Evolutionary conservation across 2,797 vertebrate genomes (phyloP), one percentile per base, ranked within the genome.

Genomic region (Atherinosoma microstoma): DNA sequence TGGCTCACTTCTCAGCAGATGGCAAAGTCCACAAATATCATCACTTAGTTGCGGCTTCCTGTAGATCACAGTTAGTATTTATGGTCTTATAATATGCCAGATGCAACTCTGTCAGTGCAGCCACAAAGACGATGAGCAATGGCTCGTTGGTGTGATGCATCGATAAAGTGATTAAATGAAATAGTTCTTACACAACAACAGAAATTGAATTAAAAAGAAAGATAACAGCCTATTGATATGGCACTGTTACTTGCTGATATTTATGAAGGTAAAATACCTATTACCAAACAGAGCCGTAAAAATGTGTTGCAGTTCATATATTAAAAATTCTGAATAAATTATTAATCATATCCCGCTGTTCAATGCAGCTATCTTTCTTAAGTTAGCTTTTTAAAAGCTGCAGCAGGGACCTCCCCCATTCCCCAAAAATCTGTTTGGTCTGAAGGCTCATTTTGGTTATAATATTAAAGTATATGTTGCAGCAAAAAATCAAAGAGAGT

Each of bases 11-110:
- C 66, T 18, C 54, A 87, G 67, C 90, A 92, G 89, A 90, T 87
- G 88, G 84, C 38, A 63, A 75, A 87, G 78, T 88, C 75, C 67
- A 70, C 75, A 79, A 84, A 87, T 76, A 83, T 83, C 70, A 76
- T 80, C 30, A 45, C 73, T 75, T 54, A 32, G 40, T 57, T 75
- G 67, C 18, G 2, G 22, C 63, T 69, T 85, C 70, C 54, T 18
- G 63, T 53, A 32, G 73, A 29, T 75, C 57, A 6, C 66, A 47
- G 56, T 57, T 60, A 8, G 59, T 42, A 38, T 66, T 74, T 42
- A 51, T 45, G 29, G 58, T 30, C 22, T 32, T 60, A 30, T 47
- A 30, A 57, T 73, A 34, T 34, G 30, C 49, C 68, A 38, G 30
- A 58, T 49, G 24, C 24, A 36, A 9, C 64, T 30, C 40, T 73